Percentiles rank a stretch among this genome's conserved stretches.
phyloP scores from a whole-genome alignment of 2,888 invertebrate species.

The Oithona nana region DNA sequence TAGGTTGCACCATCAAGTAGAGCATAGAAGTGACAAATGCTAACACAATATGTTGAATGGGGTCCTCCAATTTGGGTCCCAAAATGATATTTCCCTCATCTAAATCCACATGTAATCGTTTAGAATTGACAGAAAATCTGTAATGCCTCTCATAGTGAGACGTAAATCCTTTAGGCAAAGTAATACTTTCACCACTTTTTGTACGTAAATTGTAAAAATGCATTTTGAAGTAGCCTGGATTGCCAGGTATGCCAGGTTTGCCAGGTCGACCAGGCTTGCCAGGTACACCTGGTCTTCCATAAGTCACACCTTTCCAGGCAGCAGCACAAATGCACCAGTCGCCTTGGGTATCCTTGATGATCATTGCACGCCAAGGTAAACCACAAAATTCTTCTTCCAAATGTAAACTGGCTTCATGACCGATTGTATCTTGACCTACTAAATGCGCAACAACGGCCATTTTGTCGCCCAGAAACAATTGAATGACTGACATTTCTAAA shows the following conservation, averaged over 20 bases:
- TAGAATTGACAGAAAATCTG: background rate
- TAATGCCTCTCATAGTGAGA: background rate
- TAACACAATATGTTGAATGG: constrained; percentile 1
- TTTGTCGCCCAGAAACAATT: constrained; percentile 10
- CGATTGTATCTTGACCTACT: constrained; percentile 9
- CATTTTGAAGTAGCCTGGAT: constrained; percentile 14
- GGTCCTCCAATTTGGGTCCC: background rate
- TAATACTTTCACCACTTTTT: background rate
- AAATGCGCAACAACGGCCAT: constrained; percentile 14
- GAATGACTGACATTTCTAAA: constrained; percentile 10
- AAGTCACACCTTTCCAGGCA: constrained; percentile 13
- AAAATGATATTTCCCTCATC: constrained; percentile 3
- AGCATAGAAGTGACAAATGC: constrained; percentile 10
- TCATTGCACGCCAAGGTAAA: constrained; percentile 11
- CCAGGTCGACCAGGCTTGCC: background rate
- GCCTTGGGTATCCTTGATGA: constrained; percentile 15
- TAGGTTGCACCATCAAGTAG: constrained; percentile 12
- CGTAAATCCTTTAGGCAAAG: background rate
- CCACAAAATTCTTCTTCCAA: background rate
- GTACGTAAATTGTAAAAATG: background rate
- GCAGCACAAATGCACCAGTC: constrained; percentile 12
- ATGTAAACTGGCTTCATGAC: background rate
- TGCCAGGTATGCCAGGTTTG: constrained; percentile 2
- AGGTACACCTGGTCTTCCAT: constrained; percentile 4
- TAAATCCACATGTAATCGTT: background rate